Evolutionary conservation across 1,140 invertebrate species (phyloP).

Genomic region (Lysiphlebus fabarum): DNA sequence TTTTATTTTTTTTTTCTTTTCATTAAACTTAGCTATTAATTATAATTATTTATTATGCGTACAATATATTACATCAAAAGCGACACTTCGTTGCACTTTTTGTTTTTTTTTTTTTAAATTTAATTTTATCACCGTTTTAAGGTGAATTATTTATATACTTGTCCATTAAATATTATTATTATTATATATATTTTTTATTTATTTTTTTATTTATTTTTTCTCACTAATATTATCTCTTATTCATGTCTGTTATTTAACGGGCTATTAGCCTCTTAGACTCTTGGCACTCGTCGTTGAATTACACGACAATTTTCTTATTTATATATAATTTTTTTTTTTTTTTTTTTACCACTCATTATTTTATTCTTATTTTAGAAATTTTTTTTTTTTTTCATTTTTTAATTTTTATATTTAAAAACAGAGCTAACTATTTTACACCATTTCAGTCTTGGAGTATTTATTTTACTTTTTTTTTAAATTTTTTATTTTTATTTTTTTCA

Average conservation of each 20-base stretch:
- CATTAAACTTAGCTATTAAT: too few relatives aligned
- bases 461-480: slow-evolving; percentile 4
- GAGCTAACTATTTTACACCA: slow-evolving; percentile 11
- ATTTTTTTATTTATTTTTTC: slow-evolving; percentile 1
- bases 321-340: neutral
- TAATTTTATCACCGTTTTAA: too few relatives aligned
- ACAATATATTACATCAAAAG: slow-evolving; percentile 54
- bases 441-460: slow-evolving; percentile 9
- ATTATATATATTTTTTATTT: too few relatives aligned
- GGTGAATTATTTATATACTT: too few relatives aligned
- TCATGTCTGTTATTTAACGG: neutral
- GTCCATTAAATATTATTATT: too few relatives aligned
- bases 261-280: neutral
- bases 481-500: neutral
- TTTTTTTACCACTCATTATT: neutral
- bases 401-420: slow-evolving; percentile 6
- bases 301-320: neutral
- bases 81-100: slow-evolving; percentile 44
- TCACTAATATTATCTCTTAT: neutral
- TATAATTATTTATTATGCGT: slow-evolving; percentile 4
- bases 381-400: neutral
- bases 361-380: too few relatives aligned
- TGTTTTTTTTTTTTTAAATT: slow-evolving; percentile 1
- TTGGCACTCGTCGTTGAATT: neutral
- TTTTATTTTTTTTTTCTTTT: too few relatives aligned